phyloP scores from a whole-genome alignment of 2,113 vertebrate genomes.

The Poeciliopsis occidentalis region DNA sequence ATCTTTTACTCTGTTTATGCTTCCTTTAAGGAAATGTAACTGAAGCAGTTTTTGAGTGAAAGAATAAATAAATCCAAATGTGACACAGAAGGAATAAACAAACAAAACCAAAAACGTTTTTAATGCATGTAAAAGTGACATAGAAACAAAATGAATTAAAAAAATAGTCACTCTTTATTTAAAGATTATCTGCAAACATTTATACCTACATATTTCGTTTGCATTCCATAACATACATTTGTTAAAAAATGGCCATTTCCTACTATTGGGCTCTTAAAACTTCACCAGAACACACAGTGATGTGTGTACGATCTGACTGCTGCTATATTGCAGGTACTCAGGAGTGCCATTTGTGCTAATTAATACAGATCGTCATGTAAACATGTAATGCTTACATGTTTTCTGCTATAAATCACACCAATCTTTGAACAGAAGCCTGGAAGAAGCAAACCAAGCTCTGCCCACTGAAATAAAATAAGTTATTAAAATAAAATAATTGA shows the following conservation, averaged over 20 bases:
- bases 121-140: too few relatives aligned
- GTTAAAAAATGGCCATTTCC: background rate
- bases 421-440: background rate
- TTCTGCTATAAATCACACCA: background rate
- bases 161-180: too few relatives aligned
- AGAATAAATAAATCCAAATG: too few relatives aligned
- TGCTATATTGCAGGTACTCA: background rate
- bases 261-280: background rate
- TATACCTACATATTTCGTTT: too few relatives aligned
- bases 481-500: background rate
- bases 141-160: too few relatives aligned
- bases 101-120: too few relatives aligned
- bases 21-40: too few relatives aligned
- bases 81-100: too few relatives aligned
- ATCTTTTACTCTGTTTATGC: background rate
- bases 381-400: background rate
- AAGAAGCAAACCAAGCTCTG: background rate
- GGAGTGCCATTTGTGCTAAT: background rate
- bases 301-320: background rate
- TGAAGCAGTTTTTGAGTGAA: too few relatives aligned
- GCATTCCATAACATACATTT: too few relatives aligned
- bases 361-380: background rate
- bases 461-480: background rate
- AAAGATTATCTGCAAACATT: too few relatives aligned
- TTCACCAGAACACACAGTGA: background rate